Percentiles rank a stretch among this genome's conserved stretches.
These are phyloP conservation scores for Melitaea cinxia DNA, from an alignment of 1,140 invertebrate species.

Conservation along the genomic window DNA sequence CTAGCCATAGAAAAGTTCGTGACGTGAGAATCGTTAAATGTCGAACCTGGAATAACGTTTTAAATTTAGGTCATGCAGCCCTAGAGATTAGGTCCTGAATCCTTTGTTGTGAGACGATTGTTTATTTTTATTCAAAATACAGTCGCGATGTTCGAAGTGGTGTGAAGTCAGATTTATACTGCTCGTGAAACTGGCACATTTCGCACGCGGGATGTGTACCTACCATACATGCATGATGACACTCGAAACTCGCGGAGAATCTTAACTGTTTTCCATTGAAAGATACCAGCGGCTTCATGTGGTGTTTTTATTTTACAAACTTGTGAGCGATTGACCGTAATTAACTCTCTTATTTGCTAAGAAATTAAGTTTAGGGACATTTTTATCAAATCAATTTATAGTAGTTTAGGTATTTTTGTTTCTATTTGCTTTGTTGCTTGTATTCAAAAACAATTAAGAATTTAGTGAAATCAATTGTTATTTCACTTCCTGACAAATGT, in stretches of 20 bases:
- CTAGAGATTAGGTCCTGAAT: constrained; percentile 52
- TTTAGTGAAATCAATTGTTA: neutral
- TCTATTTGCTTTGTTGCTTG: no score
- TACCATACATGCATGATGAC: constrained; percentile 58
- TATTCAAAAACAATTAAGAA: no score
- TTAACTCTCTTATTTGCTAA: constrained; percentile 17
- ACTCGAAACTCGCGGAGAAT: constrained; percentile 60
- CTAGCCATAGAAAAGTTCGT: constrained; percentile 52
- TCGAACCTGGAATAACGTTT: constrained; percentile 35
- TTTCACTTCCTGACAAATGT: neutral
- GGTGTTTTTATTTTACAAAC: constrained; percentile 70
- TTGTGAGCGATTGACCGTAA: constrained; percentile 56
- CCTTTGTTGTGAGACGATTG: constrained; percentile 36
- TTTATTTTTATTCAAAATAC: constrained; percentile 65
- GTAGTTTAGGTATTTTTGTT: no score
- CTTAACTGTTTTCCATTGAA: constrained; percentile 76
- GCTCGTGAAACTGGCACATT: constrained; percentile 61
- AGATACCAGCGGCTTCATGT: constrained; percentile 54
- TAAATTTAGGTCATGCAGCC: constrained; percentile 50
- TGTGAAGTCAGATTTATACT: constrained; percentile 67
- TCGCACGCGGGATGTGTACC: constrained; percentile 42
- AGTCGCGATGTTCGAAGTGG: constrained; percentile 48
- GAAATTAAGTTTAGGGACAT: neutral
- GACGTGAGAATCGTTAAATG: constrained; percentile 66
- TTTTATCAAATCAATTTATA: neutral